Conservation (phyloP, 53 echinoderm and acorn worm genomes). For the Astropecten irregularis region DNA sequence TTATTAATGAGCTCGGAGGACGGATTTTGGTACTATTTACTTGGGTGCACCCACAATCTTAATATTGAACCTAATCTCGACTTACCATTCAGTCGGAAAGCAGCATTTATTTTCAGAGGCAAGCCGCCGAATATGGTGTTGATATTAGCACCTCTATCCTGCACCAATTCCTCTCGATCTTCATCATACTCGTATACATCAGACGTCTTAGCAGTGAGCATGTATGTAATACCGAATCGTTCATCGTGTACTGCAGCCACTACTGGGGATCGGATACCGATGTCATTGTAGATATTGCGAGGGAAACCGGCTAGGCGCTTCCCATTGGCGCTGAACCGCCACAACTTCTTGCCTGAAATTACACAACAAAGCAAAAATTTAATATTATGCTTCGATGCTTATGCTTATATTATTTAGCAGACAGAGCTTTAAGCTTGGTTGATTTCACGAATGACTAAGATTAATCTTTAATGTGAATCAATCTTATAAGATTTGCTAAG, state of each 20-base stretch:
- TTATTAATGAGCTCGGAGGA: too few relatives aligned
- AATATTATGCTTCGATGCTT: too few relatives aligned
- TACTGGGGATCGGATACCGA: constrained; percentile 13
- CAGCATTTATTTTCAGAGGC: constrained; percentile 48
- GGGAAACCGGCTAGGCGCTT: not conserved
- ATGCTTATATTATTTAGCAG: too few relatives aligned
- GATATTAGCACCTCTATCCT: not conserved
- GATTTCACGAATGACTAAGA: too few relatives aligned
- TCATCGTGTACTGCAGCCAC: constrained; percentile 61
- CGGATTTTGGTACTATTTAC: too few relatives aligned
- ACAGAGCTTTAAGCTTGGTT: too few relatives aligned
- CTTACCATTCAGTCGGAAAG: constrained; percentile 48
- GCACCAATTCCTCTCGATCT: constrained; percentile 3
- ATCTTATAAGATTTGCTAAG: too few relatives aligned
- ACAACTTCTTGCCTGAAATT: constrained; percentile 56
- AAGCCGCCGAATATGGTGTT: constrained; percentile 54
- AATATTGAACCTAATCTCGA: too few relatives aligned
- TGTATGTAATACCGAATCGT: constrained; percentile 52
- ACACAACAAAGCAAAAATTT: too few relatives aligned
- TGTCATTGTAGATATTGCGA: not conserved
- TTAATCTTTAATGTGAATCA: too few relatives aligned
- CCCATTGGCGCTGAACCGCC: constrained; percentile 4
- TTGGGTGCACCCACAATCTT: too few relatives aligned
- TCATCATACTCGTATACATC: constrained; percentile 57
- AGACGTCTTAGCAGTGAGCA: constrained; percentile 43